Evolutionary conservation across 1,140 invertebrate species (phyloP).

Genomic region (Trichogramma pretiosum): DNA sequence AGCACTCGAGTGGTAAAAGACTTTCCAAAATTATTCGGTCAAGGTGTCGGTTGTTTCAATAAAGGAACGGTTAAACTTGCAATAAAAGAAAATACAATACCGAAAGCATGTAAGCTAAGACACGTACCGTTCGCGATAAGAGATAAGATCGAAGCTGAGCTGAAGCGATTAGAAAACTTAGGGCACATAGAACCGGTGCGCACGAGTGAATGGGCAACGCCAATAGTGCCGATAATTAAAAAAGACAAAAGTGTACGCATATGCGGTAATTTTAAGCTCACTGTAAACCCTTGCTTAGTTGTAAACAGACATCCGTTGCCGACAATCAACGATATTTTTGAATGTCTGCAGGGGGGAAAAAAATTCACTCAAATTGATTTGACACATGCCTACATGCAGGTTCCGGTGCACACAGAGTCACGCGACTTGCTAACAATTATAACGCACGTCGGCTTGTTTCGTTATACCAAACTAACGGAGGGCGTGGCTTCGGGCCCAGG

Average conservation of each 20-base stretch:
- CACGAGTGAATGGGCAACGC: too few relatives aligned
- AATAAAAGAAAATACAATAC: neutral
- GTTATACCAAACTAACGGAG: constrained; percentile 27
- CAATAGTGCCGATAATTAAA: too few relatives aligned
- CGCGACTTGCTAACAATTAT: constrained; percentile 13
- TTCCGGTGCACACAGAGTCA: constrained; percentile 9
- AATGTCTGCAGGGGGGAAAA: neutral
- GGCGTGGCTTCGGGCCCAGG: constrained; percentile 31
- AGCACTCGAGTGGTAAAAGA: neutral
- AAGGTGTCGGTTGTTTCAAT: too few relatives aligned
- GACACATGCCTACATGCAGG: constrained; percentile 15
- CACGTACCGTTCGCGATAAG: neutral
- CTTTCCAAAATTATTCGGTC: neutral
- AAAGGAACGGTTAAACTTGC: neutral
- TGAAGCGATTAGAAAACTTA: neutral
- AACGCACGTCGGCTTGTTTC: constrained; percentile 23
- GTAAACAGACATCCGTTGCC: neutral
- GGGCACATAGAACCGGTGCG: neutral
- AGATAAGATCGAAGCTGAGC: neutral
- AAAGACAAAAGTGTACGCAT: neutral
- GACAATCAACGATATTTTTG: constrained; percentile 16
- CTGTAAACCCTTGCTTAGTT: neutral
- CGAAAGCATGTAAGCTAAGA: neutral
- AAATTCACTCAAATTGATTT: constrained; percentile 8
- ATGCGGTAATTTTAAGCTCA: neutral